Percentiles rank a stretch among this genome's conserved stretches.
Conservation (phyloP, 2,113 vertebrate genomes). For the Solea solea region DNA sequence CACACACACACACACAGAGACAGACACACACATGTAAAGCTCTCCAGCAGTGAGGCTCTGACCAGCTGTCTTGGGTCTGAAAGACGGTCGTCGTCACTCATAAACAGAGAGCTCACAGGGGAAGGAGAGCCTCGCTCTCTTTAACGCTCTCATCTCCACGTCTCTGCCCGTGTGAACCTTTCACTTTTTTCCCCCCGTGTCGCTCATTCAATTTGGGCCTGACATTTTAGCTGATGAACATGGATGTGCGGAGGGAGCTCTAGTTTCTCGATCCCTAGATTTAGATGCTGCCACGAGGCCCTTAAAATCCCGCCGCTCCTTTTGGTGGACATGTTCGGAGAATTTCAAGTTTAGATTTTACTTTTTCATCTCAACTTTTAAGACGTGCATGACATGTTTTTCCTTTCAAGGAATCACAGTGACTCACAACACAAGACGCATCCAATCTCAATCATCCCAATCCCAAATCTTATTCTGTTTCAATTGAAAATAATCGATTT, state of each 20-base stretch:
- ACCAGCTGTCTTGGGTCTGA: constrained; percentile 73
- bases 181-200: neutral
- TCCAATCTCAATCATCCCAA: too few relatives aligned
- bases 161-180: neutral
- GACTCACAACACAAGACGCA: too few relatives aligned
- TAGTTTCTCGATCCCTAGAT: neutral
- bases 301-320: neutral
- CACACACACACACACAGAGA: constrained; percentile 33
- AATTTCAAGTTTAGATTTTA: neutral
- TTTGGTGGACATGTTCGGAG: neutral
- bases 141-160: neutral
- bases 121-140: constrained; percentile 15
- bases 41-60: constrained; percentile 62
- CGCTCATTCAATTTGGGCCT: neutral
- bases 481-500: too few relatives aligned
- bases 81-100: constrained; percentile 60
- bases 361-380: constrained; percentile 1
- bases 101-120: constrained; percentile 31
- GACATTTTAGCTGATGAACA: constrained; percentile 12
- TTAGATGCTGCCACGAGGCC: neutral
- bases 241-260: neutral
- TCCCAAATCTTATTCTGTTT: too few relatives aligned
- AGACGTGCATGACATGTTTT: neutral
- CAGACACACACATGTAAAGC: constrained; percentile 40
- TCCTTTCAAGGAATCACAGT: neutral